Base-by-base conservation (phyloP, 2,888 invertebrate species). In the Ochropacha duplaris region DNA sequence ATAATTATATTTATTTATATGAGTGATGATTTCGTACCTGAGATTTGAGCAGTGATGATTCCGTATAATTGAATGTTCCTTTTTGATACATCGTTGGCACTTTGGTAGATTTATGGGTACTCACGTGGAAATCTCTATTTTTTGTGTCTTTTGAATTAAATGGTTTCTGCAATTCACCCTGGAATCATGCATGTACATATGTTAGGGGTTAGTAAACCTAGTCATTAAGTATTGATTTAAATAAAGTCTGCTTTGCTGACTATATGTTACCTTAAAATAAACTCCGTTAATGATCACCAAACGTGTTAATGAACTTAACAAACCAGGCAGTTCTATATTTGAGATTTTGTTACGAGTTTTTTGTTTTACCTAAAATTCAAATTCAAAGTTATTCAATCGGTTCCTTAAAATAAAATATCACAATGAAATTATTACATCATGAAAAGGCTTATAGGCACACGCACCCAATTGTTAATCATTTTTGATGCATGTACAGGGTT, bases 391-490 rank as follows among this genome's bases (percentile, higher is more conserved):
- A n/a, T n/a, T n/a, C n/a, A n/a, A n/a, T n/a, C n/a, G n/a, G n/a
- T n/a, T n/a, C n/a, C n/a, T n/a, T n/a, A n/a, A n/a, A n/a, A n/a
- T n/a, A n/a, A n/a, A n/a, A n/a, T n/a, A n/a, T n/a, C n/a, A n/a
- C n/a, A n/a, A n/a, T n/a, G n/a, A n/a, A n/a, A n/a, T n/a, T n/a
- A n/a, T n/a, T n/a, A n/a, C n/a, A n/a, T n/a, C n/a, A n/a, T n/a
- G n/a, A n/a, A n/a, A n/a, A n/a, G n/a, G n/a, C n/a, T n/a, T n/a
- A n/a, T n/a, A n/a, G n/a, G n/a, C 36, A 2, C 36, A 59, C 62
- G 62, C 51, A 71, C 70, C 24, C 57, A 64, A 22, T 49, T 19
- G 31, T 68, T 75, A 2, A 75, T 71, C 8, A 36, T 49, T 16
- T 59, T n/a, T 9, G 68, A 65, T 26, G 69, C 62, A 34, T 44